Evolutionary conservation across 1,140 invertebrate species (phyloP).

Genomic region (Calliphora vicina): DNA sequence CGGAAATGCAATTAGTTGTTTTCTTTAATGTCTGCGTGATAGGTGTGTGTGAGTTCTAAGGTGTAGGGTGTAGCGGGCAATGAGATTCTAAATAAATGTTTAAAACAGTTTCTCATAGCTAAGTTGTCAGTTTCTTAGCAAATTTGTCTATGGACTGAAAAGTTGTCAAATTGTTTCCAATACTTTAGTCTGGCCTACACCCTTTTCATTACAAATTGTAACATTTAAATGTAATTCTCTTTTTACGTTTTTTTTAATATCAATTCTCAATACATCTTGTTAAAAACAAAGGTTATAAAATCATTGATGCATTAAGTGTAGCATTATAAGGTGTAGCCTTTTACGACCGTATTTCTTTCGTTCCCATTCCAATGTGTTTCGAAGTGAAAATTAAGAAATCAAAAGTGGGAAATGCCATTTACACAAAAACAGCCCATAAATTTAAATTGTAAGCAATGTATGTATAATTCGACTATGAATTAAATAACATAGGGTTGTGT

Average conservation of each 20-base stretch:
- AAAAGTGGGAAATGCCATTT: constrained; percentile 7
- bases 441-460: background rate
- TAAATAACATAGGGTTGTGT: background rate
- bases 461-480: background rate
- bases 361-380: background rate
- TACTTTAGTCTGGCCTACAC: background rate
- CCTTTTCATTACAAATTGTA: background rate
- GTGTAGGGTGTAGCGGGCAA: background rate
- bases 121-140: too few species aligned
- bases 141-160: too few species aligned
- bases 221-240: too few species aligned
- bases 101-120: too few species aligned
- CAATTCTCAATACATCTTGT: background rate
- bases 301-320: constrained; percentile 13
- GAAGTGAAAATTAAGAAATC: constrained; percentile 28
- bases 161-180: too few species aligned
- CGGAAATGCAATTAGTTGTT: constrained; percentile 29
- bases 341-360: background rate
- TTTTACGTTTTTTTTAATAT: too few species aligned
- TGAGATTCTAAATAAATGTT: too few species aligned
- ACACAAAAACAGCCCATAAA: constrained; percentile 1
- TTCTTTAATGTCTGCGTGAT: background rate
- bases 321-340: constrained; percentile 19
- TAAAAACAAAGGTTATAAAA: background rate
- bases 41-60: background rate